Evolutionary conservation across 2,888 invertebrate genomes (phyloP).

Genomic region (Pycnomerus fuliginosus): DNA sequence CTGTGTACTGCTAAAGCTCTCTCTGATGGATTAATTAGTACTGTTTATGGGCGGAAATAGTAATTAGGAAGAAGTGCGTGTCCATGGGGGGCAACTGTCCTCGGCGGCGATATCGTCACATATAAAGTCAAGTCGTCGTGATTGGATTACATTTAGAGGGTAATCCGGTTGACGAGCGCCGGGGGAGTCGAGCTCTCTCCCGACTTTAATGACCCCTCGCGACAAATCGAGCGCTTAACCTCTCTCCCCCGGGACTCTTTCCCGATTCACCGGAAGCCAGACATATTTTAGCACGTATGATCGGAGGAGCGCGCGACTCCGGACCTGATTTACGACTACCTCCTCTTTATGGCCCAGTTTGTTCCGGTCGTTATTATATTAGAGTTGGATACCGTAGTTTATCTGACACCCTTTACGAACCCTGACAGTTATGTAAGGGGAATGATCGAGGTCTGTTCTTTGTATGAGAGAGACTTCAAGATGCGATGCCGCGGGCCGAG

Average conservation of each 20-base stretch:
- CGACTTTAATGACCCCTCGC: conserved; percentile 55
- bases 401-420: conserved; percentile 46
- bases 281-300: conserved; percentile 50
- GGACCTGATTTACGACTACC: conserved; percentile 63
- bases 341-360: conserved; percentile 67
- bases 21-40: no score
- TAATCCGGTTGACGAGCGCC: conserved; percentile 64
- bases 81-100: no score
- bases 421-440: conserved; percentile 45
- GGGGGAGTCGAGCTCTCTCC: conserved; percentile 51
- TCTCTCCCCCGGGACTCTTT: conserved; percentile 39
- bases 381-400: conserved; percentile 59
- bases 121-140: conserved; percentile 52
- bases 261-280: conserved; percentile 39
- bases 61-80: no score
- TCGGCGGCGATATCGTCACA: conserved; percentile 28
- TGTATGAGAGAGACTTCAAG: conserved; percentile 23
- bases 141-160: conserved; percentile 67
- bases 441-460: background rate
- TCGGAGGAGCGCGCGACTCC: conserved; percentile 26
- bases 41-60: no score
- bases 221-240: conserved; percentile 57
- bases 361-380: conserved; percentile 68
- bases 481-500: conserved; percentile 39
- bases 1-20: no score